A percentile compares a stretch with the other conserved stretches of the same genome.
phyloP scores from a whole-genome alignment of 1,140 invertebrate species.

The Cotesia glomerata region DNA sequence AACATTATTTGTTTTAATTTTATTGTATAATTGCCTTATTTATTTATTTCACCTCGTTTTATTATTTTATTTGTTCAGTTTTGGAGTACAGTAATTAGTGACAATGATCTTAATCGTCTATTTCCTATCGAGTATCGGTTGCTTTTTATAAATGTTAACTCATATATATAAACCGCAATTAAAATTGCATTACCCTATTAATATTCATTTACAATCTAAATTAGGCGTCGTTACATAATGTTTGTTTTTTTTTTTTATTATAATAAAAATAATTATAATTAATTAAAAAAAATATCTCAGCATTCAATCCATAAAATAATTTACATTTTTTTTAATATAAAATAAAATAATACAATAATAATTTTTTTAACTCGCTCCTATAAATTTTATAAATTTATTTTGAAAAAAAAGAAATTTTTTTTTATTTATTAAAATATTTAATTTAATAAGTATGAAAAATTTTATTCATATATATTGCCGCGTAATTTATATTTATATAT shows the following conservation, averaged over 20 bases:
- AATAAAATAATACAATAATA: too few relatives aligned
- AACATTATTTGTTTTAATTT: constrained; percentile 10
- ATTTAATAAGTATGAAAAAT: too few relatives aligned
- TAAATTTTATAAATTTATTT: too few relatives aligned
- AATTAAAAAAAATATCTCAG: too few relatives aligned
- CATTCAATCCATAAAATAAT: not conserved
- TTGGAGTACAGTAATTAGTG: constrained; percentile 46
- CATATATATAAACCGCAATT: constrained; percentile 33
- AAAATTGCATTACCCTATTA: constrained; percentile 36
- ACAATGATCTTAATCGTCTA: constrained; percentile 46
- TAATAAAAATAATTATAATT: not conserved
- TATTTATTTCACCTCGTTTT: constrained; percentile 38
- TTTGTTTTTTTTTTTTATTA: constrained; percentile 1
- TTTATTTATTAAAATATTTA: too few relatives aligned
- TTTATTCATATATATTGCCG: too few relatives aligned
- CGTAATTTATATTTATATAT: too few relatives aligned
- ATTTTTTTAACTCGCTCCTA: too few relatives aligned
- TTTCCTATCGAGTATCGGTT: constrained; percentile 41
- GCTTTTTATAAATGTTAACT: constrained; percentile 41
- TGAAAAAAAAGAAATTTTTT: too few relatives aligned
- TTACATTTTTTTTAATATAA: too few relatives aligned
- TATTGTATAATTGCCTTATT: constrained; percentile 37
- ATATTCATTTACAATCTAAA: constrained; percentile 24
- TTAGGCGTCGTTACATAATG: constrained; percentile 34
- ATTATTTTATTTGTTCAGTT: constrained; percentile 28